phyloP scores from a whole-genome alignment of 23 tunicate species.

The Oikopleura vanhoeffeni region DNA sequence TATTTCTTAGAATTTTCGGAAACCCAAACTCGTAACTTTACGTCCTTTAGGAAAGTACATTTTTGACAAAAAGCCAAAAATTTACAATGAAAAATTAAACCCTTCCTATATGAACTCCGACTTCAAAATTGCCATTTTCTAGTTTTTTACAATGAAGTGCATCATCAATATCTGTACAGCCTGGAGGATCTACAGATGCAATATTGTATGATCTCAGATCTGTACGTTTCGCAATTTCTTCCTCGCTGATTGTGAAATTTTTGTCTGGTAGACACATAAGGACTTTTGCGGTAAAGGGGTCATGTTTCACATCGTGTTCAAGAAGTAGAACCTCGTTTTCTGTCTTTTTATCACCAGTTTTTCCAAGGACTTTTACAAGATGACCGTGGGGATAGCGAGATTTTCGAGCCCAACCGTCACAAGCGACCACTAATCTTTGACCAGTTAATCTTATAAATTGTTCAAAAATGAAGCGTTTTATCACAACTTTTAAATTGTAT shows the following conservation, averaged over 20 bases:
- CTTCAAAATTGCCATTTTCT: conserved; percentile 39
- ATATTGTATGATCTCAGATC: conserved; percentile 52
- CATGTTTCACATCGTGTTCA: conserved; percentile 94
- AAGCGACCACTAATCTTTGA: conserved; percentile 62
- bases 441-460: conserved; percentile 44
- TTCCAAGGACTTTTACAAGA: conserved; percentile 77
- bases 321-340: conserved; percentile 77
- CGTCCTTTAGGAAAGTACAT: too few relatives aligned
- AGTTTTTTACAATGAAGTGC: conserved; percentile 45
- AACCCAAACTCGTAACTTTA: too few relatives aligned
- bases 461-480: too few relatives aligned
- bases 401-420: conserved; percentile 72
- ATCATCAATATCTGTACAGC: conserved; percentile 98
- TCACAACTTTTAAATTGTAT: too few relatives aligned
- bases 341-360: conserved; percentile 80
- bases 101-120: too few relatives aligned
- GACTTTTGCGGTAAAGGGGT: conserved; percentile 84
- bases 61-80: too few relatives aligned
- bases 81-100: too few relatives aligned
- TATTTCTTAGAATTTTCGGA: too few relatives aligned
- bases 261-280: conserved; percentile 63
- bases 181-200: conserved; percentile 96
- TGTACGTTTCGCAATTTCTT: conserved; percentile 35
- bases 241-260: conserved; percentile 50
- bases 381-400: conserved; percentile 97